Base-by-base conservation (phyloP, 1,140 invertebrate genomes). In the Micrasema minimum region DNA sequence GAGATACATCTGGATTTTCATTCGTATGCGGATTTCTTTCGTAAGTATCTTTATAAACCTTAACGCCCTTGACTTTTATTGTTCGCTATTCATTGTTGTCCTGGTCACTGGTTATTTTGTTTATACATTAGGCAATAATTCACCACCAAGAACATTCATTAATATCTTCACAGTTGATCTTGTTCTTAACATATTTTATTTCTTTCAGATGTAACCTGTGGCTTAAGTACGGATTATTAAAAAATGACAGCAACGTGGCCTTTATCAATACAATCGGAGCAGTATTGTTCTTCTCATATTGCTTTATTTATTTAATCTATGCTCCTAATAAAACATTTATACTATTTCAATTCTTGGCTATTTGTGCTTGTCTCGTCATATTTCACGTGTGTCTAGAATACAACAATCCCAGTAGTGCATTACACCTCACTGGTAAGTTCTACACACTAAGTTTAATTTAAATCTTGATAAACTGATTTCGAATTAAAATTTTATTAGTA, bases 1-100 rank as follows among this genome's bases (percentile, higher is more conserved):
- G 88, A 10, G 90, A 93, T 77, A 83, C 88, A 7, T 92, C 92
- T 3, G 85, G 87, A 0, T 83, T 93, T 69, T 90, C 92, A 55
- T 94, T 94, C 81, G 81, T 92, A 62, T 90, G 89, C 76, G 92
- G 91, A 73, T 89, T 90, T 78, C 82, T 92, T 77, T 92, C 91
- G 90, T 92, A 86, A 87, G 89, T 88, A 22, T n/a, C n/a, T n/a
- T n/a, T n/a, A n/a, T n/a, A n/a, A n/a, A n/a, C n/a, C n/a, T n/a
- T n/a, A n/a, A n/a, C n/a, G n/a, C n/a, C n/a, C n/a, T n/a, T n/a
- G n/a, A n/a, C n/a, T n/a, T n/a, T 77, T 46, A 62, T 16, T 38
- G 12, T 35, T 59, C 16, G 41, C 61, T 72, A 61, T 72, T 23
- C 22, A 72, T 55, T 55, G 12, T 55, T 31, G 12, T 55, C 67